Conservation (phyloP, 2,113 vertebrate species). For the Emydura subglobosa region DNA sequence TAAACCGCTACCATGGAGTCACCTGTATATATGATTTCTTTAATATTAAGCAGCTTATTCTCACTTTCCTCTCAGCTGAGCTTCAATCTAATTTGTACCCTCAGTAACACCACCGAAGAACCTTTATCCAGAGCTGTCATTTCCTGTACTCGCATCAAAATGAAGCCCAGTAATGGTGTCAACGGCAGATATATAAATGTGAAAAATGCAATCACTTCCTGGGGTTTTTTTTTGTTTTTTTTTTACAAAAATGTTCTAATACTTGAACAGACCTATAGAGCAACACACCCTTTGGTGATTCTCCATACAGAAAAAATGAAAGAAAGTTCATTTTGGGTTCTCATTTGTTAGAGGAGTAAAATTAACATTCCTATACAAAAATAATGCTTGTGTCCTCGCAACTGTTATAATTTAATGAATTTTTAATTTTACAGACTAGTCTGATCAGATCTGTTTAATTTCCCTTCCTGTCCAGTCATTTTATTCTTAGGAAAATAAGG, state of each 20-base stretch:
- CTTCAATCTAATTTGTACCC: background rate
- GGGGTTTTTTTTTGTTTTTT: background rate
- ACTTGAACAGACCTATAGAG: background rate
- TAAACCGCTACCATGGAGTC: background rate
- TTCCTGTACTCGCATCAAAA: background rate
- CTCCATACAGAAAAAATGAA: background rate
- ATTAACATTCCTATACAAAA: background rate
- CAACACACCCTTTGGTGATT: background rate
- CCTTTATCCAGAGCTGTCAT: background rate
- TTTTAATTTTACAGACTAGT: background rate
- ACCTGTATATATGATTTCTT: background rate
- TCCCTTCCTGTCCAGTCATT: background rate
- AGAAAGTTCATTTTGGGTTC: background rate
- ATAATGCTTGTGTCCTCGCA: background rate
- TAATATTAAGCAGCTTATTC: background rate
- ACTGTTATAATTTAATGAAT: background rate
- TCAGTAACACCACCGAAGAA: background rate
- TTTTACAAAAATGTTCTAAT: background rate
- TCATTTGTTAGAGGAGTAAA: slow-evolving; percentile 10
- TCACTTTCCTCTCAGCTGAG: background rate
- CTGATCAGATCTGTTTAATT: background rate
- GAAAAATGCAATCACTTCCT: background rate
- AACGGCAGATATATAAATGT: background rate
- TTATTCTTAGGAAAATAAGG: background rate
- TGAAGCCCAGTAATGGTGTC: background rate